Evolutionary conservation across 2,797 vertebrate genomes (phyloP).

Genomic region (Sciurus carolinensis): DNA sequence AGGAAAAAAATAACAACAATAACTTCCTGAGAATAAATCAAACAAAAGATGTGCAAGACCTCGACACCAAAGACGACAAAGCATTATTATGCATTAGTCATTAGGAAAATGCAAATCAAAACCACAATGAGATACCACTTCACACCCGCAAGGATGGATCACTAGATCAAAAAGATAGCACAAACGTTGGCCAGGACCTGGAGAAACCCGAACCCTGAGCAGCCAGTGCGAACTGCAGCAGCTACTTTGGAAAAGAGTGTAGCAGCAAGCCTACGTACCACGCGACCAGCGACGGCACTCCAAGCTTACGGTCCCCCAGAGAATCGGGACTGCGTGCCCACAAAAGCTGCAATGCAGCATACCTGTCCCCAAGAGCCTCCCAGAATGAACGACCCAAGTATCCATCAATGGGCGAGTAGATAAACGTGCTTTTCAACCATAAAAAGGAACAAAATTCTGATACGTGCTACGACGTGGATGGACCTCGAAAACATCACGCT

Average conservation of each 20-base stretch:
- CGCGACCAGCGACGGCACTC: too few relatives aligned
- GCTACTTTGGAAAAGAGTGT: too few relatives aligned
- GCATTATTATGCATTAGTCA: background rate
- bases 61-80: background rate
- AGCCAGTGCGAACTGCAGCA: background rate
- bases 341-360: background rate
- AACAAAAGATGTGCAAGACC: background rate
- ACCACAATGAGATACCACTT: background rate
- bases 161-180: background rate
- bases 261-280: too few relatives aligned
- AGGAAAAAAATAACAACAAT: background rate
- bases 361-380: background rate
- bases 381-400: background rate
- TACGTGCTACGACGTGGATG: too few relatives aligned
- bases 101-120: background rate
- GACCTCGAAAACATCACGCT: too few relatives aligned
- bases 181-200: background rate
- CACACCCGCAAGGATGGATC: background rate
- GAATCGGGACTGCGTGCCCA: background rate
- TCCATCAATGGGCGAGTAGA: background rate
- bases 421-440: background rate
- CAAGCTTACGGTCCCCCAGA: too few relatives aligned
- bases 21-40: conserved; percentile 11
- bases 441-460: background rate
- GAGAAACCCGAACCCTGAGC: background rate